Evolutionary conservation across 2,113 vertebrate species (phyloP).

Genomic region (Cheilinus undulatus): DNA sequence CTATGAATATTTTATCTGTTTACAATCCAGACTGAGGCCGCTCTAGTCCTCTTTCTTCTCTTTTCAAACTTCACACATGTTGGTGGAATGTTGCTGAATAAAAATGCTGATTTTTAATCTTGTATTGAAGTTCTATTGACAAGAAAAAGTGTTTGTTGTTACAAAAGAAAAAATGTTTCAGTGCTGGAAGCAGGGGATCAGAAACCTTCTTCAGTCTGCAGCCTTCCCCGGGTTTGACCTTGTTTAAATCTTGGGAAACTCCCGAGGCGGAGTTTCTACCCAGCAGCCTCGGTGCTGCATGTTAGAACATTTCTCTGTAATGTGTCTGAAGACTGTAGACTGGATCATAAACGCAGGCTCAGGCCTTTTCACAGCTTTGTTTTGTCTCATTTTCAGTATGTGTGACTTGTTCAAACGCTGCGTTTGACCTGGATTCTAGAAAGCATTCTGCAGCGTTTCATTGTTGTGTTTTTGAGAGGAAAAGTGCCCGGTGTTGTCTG

Average conservation of each 20-base stretch:
- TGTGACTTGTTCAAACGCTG: slow-evolving; percentile 20
- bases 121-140: slow-evolving; percentile 39
- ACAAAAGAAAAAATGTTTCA: slow-evolving; percentile 29
- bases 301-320: slow-evolving; percentile 25
- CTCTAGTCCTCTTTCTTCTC: slow-evolving; percentile 12
- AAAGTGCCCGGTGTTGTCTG: slow-evolving; percentile 16
- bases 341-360: slow-evolving; percentile 14
- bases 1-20: slow-evolving; percentile 33
- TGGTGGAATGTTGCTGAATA: slow-evolving; percentile 38
- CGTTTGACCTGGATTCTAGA: neutral
- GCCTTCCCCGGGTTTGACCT: slow-evolving; percentile 35
- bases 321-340: slow-evolving; percentile 17
- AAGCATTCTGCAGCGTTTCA: slow-evolving; percentile 7
- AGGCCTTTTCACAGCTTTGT: neutral
- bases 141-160: neutral
- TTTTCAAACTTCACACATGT: slow-evolving; percentile 19
- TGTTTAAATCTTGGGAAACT: slow-evolving; percentile 9
- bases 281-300: slow-evolving; percentile 20
- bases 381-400: slow-evolving; percentile 9
- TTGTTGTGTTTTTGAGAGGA: neutral
- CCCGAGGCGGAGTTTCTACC: neutral
- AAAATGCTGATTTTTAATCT: slow-evolving; percentile 37
- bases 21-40: slow-evolving; percentile 45
- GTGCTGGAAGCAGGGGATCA: neutral
- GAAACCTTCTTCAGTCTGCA: slow-evolving; percentile 6